Percentiles rank a stretch among this genome's conserved stretches.
Evolutionary conservation across 2,888 invertebrate genomes (phyloP).

Genomic region (Ormia ochracea): DNA sequence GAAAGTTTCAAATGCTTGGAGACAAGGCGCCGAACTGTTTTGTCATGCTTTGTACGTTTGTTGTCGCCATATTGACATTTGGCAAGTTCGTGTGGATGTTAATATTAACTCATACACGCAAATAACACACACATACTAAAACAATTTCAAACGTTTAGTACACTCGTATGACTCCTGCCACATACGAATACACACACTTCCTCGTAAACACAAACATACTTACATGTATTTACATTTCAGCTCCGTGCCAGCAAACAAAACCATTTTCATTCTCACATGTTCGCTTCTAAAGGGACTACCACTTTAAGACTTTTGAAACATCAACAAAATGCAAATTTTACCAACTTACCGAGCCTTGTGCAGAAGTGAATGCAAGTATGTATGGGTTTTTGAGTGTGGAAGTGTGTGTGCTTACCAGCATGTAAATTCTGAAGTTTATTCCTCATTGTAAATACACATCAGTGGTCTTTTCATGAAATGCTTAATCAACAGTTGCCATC

Average conservation of each 20-base stretch:
- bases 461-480: neutral
- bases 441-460: constrained; percentile 29
- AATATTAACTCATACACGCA: constrained; percentile 3
- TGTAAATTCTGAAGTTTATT: constrained; percentile 41
- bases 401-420: constrained; percentile 32
- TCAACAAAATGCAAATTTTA: constrained; percentile 51
- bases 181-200: neutral
- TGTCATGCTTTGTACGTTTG: constrained; percentile 61
- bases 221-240: too few relatives aligned
- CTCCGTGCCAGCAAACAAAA: constrained; percentile 16
- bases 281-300: constrained; percentile 40
- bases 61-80: constrained; percentile 61
- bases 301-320: constrained; percentile 53
- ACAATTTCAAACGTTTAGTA: neutral
- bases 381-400: constrained; percentile 38
- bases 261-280: constrained; percentile 29
- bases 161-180: neutral
- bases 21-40: constrained; percentile 59
- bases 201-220: too few relatives aligned
- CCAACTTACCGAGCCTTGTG: constrained; percentile 37
- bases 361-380: constrained; percentile 28
- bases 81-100: constrained; percentile 44
- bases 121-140: neutral
- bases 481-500: constrained; percentile 8
- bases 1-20: constrained; percentile 57